Evolutionary conservation across 2,797 vertebrate species (phyloP), one percentile per base, ranked within the genome.

Genomic region (Smutsia gigantea): DNA sequence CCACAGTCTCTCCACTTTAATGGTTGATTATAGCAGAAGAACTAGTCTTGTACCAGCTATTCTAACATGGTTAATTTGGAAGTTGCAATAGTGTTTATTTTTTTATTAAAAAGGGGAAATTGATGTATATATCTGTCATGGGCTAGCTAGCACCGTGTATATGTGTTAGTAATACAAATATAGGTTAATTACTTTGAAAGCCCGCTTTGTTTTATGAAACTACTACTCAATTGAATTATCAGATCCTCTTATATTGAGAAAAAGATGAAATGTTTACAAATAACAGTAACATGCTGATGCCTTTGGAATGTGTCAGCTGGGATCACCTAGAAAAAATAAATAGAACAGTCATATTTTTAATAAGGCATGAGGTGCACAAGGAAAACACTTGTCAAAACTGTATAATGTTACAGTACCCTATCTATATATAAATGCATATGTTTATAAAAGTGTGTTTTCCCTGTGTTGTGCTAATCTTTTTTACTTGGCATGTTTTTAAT

Each of bases 401-500:
- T 79, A 79, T 92, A 96, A 94, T 94, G 87, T 94, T 96, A 96
- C 12, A 69, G 64, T 57, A 77, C 37, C 55, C 87, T 93, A 83
- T 94, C 92, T 89, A 9, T 90, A 81, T 93, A 94, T 93, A 92
- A 68, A 95, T 96, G 68, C 59, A 82, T 27, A 84, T 93, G 86
- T 95, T 96, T 96, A 68, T 77, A 96, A 98, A 96, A 51, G 96
- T 83, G 46, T 63, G 27, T 91, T 96, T 97, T 98, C 71, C 86
- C 96, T 95, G 46, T 94, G 87, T 93, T 94, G 61, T 92, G 90
- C 31, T 83, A 55, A 96, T 93, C 90, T 95, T 91, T 96, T 86
- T 95, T 34, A 90, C 90, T 96, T 98, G 95, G 86, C 87, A 96
- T 95, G 90, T 85, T 97, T 92, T 98, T 98, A 97, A 97, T 97